A percentile compares a stretch with the other conserved stretches of the same genome.
Conservation (phyloP, 1,140 invertebrate species). For the Pseudomyrmex dendroicus region DNA sequence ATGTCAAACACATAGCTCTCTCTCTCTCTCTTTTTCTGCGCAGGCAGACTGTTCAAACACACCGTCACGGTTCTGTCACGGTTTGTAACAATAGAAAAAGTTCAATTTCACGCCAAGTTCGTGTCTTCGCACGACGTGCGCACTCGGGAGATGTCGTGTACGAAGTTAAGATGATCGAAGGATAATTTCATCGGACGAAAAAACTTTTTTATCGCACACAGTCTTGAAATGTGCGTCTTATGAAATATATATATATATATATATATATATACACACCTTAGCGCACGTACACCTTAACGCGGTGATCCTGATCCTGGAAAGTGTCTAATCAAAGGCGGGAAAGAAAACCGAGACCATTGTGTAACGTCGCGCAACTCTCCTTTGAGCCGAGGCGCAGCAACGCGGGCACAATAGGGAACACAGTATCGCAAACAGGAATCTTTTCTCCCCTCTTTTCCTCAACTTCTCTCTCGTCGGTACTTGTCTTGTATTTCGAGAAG, state of each 20-base stretch:
- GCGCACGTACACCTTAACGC: background rate
- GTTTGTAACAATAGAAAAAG: background rate
- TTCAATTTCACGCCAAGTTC: too few species aligned
- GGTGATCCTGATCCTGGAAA: background rate
- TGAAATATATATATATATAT: too few species aligned
- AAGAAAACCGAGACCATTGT: constrained; percentile 64
- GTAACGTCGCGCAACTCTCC: constrained; percentile 36
- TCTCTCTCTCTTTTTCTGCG: too few species aligned
- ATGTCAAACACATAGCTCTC: background rate
- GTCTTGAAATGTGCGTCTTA: too few species aligned
- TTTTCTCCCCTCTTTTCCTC: constrained; percentile 39
- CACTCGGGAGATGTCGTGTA: background rate
- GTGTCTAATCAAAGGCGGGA: constrained; percentile 44
- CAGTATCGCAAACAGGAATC: constrained; percentile 68
- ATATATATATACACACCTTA: background rate
- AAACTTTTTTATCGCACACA: too few species aligned
- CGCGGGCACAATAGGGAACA: constrained; percentile 54
- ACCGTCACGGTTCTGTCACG: background rate
- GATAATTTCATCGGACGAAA: too few species aligned
- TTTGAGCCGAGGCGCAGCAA: constrained; percentile 16
- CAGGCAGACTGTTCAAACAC: background rate
- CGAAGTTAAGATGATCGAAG: too few species aligned
- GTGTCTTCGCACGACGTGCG: too few species aligned
- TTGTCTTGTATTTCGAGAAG: constrained; percentile 76
- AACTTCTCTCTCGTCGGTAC: constrained; percentile 4